Evolutionary conservation across 2,113 vertebrate species (phyloP).

Genomic region (Gopherus evgoodei): DNA sequence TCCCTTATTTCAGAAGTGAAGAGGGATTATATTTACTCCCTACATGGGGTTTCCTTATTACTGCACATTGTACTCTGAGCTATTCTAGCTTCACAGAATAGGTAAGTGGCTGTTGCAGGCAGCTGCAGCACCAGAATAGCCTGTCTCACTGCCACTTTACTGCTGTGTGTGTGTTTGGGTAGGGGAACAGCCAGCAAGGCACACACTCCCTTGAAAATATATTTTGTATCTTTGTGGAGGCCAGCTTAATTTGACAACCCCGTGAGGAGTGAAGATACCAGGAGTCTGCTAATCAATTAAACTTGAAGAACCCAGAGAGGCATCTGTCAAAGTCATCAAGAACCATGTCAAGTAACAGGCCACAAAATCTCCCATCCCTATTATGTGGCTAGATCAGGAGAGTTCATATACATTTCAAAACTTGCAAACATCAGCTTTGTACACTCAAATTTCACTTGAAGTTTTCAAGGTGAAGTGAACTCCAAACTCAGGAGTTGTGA

Average conservation of each 20-base stretch:
- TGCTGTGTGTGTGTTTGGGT: not conserved
- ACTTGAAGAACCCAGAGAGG: not conserved
- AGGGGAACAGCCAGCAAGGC: not conserved
- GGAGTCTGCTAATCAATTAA: not conserved
- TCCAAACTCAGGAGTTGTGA: not conserved
- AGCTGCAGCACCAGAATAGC: not conserved
- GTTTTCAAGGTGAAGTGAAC: not conserved
- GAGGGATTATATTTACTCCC: not conserved
- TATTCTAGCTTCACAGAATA: not conserved
- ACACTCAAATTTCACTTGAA: accelerated
- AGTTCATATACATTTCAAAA: not conserved
- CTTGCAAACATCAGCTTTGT: not conserved
- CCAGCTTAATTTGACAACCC: not conserved
- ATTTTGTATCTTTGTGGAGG: not conserved
- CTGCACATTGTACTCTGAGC: not conserved
- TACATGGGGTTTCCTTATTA: not conserved
- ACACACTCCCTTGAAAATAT: not conserved
- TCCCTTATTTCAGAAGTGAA: not conserved
- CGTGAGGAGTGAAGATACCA: not conserved
- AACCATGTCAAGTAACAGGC: not conserved
- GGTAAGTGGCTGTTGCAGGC: not conserved
- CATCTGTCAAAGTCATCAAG: not conserved
- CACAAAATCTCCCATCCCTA: too few relatives aligned
- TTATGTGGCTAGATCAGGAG: too few relatives aligned
- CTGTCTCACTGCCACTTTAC: not conserved